phyloP scores from a whole-genome alignment of 1,140 invertebrate genomes.

The Papilio polytes region DNA sequence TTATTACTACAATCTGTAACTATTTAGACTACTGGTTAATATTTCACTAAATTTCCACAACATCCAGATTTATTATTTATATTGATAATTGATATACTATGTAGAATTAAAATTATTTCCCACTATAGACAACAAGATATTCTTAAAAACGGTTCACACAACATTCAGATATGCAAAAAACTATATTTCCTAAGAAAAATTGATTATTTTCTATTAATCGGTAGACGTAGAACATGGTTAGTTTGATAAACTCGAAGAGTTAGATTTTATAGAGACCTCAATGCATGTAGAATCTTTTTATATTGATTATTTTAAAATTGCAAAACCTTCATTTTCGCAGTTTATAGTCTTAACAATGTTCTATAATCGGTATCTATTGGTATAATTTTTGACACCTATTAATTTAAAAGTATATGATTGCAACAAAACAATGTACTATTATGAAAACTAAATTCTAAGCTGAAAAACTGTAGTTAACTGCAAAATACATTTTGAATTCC shows the following conservation, averaged over 20 bases:
- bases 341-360: not conserved
- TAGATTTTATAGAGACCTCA: not conserved
- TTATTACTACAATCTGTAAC: not conserved
- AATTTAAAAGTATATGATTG: too few relatives aligned
- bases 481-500: not conserved
- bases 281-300: not conserved
- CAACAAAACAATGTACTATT: not conserved
- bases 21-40: not conserved
- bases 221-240: not conserved
- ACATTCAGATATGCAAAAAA: not conserved
- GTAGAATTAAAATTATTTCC: not conserved
- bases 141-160: not conserved
- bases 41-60: not conserved
- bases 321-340: not conserved
- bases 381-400: too few relatives aligned
- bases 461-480: not conserved
- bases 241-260: too few relatives aligned
- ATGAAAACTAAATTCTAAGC: not conserved
- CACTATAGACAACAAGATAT: constrained; percentile 3
- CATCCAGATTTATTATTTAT: not conserved
- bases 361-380: too few relatives aligned
- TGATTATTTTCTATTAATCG: not conserved
- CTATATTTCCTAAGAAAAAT: not conserved
- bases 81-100: not conserved
- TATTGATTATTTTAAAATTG: not conserved